Base-by-base conservation (phyloP, 1,140 invertebrate genomes). In the Aphidius ervi region DNA sequence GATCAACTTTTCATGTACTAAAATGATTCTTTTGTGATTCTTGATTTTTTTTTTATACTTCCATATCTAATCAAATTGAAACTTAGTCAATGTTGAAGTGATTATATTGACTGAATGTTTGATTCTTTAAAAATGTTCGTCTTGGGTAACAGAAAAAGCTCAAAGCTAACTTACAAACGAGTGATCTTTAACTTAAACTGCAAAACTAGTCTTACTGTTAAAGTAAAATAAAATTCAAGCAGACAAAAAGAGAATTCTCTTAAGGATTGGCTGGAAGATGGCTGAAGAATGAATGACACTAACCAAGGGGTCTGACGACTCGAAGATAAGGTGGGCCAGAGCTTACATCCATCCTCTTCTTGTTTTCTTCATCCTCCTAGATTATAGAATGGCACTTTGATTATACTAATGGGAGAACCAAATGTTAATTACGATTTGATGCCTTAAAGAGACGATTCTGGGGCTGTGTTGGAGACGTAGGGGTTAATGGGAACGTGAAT, bases 391-490 rank as follows among this genome's bases (percentile, higher is more conserved):
- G 84, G 82, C 82, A 85, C 82, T 85, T 85, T 86, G 85, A 85
- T 85, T 85, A 85, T 82, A 84, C 83, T 85, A 85, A 85, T 85
- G 84, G 84, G 81, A 82, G 82, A 82, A 83, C 82, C 84, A 84
- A 85, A 85, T 84, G 84, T 85, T 85, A 85, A 86, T 86, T 86
- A 85, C 83, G 83, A 85, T 85, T 84, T 83, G 83, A 86, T 85
- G 83, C 83, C 82, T 77, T 82, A 83, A 82, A 82, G 82, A 82
- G 78, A 70, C 72, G 75, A 76, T 72, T 70, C 69, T 40, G 45
- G 45, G 16, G 55, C 42, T 37, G 41, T 31, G 48, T 49, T n/a
- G 50, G 39, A 40, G 57, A 53, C 31, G 20, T 4, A 46, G 41
- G 67, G 61, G 50, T 41, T 49, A 23, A 46, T 47, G 67, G 68